Evolutionary conservation across 2,888 invertebrate genomes (phyloP).

Genomic region (Pogonocherus hispidulus): DNA sequence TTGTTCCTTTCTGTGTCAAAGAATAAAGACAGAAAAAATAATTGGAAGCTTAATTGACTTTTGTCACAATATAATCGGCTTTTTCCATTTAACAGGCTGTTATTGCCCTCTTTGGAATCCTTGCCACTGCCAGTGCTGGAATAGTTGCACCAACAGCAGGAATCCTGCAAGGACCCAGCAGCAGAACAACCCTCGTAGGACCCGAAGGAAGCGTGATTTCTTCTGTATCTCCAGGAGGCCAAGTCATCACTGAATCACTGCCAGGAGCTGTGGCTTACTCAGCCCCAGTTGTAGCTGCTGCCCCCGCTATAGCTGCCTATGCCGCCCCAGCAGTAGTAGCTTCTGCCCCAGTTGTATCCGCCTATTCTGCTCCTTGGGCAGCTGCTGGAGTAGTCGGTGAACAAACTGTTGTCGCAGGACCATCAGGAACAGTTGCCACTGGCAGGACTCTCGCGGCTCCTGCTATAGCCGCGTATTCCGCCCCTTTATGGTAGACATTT

Average conservation of each 20-base stretch:
- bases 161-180: conserved; percentile 59
- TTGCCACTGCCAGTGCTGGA: conserved; percentile 51
- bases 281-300: conserved; percentile 42
- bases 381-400: conserved; percentile 26
- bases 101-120: conserved; percentile 54
- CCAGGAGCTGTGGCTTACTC: conserved; percentile 46
- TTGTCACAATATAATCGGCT: neutral
- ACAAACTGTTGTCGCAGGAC: conserved; percentile 52
- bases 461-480: conserved; percentile 40
- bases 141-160: conserved; percentile 46
- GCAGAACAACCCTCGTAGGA: conserved; percentile 55
- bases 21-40: no score
- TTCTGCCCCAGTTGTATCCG: conserved; percentile 41
- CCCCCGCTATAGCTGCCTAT: conserved; percentile 38
- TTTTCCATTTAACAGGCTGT: conserved; percentile 45
- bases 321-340: conserved; percentile 45
- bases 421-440: conserved; percentile 57
- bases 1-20: no score
- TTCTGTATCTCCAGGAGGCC: conserved; percentile 56
- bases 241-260: conserved; percentile 53
- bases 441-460: conserved; percentile 44
- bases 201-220: conserved; percentile 59
- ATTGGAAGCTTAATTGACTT: no score
- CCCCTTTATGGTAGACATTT: conserved; percentile 32
- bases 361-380: conserved; percentile 34